Base-by-base conservation (phyloP, 2,113 vertebrate species). In the Tricholaema leucomelas region DNA sequence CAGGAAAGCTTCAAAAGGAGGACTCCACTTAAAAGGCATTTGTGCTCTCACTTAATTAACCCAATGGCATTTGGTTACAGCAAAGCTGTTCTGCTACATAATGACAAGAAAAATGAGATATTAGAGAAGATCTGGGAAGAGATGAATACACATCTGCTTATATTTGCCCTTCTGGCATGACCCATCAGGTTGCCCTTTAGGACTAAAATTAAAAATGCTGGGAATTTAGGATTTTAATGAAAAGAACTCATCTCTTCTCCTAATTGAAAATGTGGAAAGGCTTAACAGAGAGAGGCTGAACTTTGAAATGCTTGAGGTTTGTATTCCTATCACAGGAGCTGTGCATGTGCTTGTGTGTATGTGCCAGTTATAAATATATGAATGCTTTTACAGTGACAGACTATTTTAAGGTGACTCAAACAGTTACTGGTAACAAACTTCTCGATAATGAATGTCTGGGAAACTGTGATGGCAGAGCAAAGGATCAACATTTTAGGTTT, bases 401-500 rank as follows among this genome's bases (percentile, higher is more conserved):
- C 50, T 88, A 85, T 91, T 95, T 94, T 91, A 95, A 91, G 75
- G 94, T 90, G 87, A 31, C 78, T 87, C 46, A 72, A 93, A 92
- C 81, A 83, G 75, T 90, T 92, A 78, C 31, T 84, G 89, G 78
- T 93, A 85, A 65, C 50, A 88, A 86, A 86, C 54, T 90, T 66
- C 73, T 82, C 72, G 69, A 84, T 85, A 88, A 85, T 71, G 44
- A 89, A 88, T 82, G 75, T 85, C 70, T 85, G 71, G 67, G 70
- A 95, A 95, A 83, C 85, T 92, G 93, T 80, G 84, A 92, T 92
- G 88, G 86, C 88, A 70, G 91, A 86, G 78, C 88, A 94, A 85
- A 88, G 67, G 63, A 91, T 91, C 91, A 78, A 75, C 69, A 82
- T 91, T 85, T 80, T 92, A 92, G 40, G 35, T 85, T 94, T 94